Evolutionary conservation across 1,140 invertebrate genomes (phyloP).

Genomic region (Heliconius himera): DNA sequence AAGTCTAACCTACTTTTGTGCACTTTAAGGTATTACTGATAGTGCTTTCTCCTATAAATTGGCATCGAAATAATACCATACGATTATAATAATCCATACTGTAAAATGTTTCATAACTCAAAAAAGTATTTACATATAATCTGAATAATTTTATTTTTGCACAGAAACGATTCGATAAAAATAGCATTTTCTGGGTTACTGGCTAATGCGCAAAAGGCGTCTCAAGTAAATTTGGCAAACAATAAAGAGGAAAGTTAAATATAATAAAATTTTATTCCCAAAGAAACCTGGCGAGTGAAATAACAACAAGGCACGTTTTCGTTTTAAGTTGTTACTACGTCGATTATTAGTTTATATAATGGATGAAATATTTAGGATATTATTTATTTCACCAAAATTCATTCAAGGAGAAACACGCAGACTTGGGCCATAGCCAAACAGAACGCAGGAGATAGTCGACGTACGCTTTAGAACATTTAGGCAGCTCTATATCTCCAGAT

Average conservation of each 20-base stretch:
- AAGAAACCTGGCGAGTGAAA: not conserved
- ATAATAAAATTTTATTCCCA: constrained; percentile 1
- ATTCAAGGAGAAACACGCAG: constrained; percentile 53
- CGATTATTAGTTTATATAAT: constrained; percentile 30
- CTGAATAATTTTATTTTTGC: not conserved
- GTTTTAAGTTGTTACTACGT: constrained; percentile 19
- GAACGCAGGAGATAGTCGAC: constrained; percentile 40
- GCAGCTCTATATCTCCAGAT: constrained; percentile 34
- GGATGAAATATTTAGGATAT: constrained; percentile 47
- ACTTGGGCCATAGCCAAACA: constrained; percentile 62
- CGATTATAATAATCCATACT: not conserved
- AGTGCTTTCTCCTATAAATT: not conserved
- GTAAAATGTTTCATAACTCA: not conserved
- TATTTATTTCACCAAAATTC: constrained; percentile 52
- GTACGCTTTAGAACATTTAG: constrained; percentile 31
- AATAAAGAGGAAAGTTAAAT: constrained; percentile 28
- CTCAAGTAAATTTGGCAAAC: constrained; percentile 53
- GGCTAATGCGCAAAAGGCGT: constrained; percentile 34
- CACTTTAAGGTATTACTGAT: not conserved
- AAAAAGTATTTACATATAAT: not conserved
- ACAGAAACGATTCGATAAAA: constrained; percentile 21
- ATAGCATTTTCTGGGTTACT: constrained; percentile 25
- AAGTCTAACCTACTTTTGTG: constrained; percentile 18
- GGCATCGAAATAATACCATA: not conserved
- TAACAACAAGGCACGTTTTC: not conserved